Base-by-base conservation (phyloP, 1,140 invertebrate genomes). In the Heliconius congener region DNA sequence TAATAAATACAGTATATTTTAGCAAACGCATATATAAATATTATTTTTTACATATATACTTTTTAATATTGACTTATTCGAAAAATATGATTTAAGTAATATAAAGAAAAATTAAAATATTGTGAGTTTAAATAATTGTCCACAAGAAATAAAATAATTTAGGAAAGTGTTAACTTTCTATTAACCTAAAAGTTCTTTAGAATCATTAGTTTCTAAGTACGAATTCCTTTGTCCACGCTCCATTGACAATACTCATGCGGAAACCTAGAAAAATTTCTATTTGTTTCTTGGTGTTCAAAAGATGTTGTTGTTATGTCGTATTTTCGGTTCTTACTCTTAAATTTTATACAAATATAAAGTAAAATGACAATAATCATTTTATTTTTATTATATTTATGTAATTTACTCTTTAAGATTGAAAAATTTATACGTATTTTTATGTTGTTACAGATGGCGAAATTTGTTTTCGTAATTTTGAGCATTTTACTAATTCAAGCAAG, bases 391-490 rank as follows among this genome's bases (percentile, higher is more conserved):
- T 46, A 46, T 3, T 46, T 46, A 46, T 4, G 13, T 46, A 16
- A 46, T 46, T 3, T 46, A 13, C 2, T 13, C 13, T 16, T 46
- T 46, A 46, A 3, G 42, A 46, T 46, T 46, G 13, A 46, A 46
- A 46, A 16, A 46, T 46, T 46, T 46, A 46, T 46, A 4, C 4
- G 13, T 46, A 16, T 46, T 13, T 46, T 46, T 46, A 46, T 46
- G 70, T 78, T 39, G 76, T 84, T 84, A 74, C 82, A 84, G 82
- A 84, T 84, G 82, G 78, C 76, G 57, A 82, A 73, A 66, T 30
- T 74, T 73, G 18, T 78, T 39, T 42, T 52, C 11, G 72, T 78
- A 37, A 30, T 82, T 9, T 52, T 75, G 23, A 71, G 55, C 50
- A 19, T 80, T 46, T 23, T 84, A 70, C 34, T 57, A 19, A 52